phyloP scores from a whole-genome alignment of 2,113 vertebrate genomes.

The Cairina moschata region DNA sequence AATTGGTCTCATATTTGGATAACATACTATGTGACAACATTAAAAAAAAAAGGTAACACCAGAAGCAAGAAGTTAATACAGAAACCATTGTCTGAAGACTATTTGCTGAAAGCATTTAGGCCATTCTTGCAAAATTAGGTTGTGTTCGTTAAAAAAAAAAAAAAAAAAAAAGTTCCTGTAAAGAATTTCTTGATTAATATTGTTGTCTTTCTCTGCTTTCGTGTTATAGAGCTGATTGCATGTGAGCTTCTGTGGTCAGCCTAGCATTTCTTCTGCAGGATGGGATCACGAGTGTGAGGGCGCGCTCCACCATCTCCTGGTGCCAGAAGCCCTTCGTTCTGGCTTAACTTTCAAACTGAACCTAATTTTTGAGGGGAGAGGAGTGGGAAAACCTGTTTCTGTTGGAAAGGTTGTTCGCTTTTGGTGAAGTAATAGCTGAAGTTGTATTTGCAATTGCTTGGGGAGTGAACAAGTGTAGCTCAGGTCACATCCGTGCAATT shows the following conservation, averaged over 20 bases:
- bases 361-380: neutral
- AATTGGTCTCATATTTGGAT: neutral
- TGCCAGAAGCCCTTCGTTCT: neutral
- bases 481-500: neutral
- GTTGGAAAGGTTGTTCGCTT: neutral
- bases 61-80: neutral
- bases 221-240: neutral
- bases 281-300: neutral
- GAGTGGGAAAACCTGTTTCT: neutral
- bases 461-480: neutral
- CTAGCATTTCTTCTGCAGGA: neutral
- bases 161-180: neutral
- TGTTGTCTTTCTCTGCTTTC: neutral
- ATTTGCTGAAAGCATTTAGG: neutral
- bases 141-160: neutral
- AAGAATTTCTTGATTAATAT: neutral
- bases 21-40: neutral
- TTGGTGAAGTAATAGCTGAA: neutral
- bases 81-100: neutral
- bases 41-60: neutral
- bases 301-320: too few relatives aligned
- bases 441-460: neutral
- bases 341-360: neutral
- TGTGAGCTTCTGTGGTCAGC: neutral
- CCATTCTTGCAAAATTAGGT: neutral